Conservation (phyloP, 2,113 vertebrate species). For the Albula glossodonta region DNA sequence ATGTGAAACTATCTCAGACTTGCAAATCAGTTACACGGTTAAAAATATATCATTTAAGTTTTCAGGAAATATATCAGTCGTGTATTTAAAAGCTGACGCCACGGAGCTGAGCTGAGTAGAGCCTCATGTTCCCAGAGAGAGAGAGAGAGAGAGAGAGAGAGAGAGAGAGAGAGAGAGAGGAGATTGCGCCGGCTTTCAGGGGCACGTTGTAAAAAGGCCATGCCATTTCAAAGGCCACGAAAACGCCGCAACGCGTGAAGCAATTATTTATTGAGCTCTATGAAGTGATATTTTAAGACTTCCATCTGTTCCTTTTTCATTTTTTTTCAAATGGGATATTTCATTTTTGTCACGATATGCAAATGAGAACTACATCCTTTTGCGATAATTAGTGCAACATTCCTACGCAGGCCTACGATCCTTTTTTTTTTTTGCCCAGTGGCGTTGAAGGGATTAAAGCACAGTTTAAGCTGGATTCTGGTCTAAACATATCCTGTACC, state of each 20-base stretch:
- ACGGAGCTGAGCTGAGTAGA: not conserved
- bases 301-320: not conserved
- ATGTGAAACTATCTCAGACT: conserved; percentile 78
- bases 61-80: conserved; percentile 41
- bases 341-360: not conserved
- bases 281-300: conserved; percentile 3
- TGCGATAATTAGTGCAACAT: not conserved
- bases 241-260: not conserved
- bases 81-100: not conserved
- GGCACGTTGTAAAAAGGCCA: not conserved
- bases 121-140: conserved; percentile 27
- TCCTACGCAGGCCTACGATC: not conserved
- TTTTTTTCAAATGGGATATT: not conserved
- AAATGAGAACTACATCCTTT: not conserved
- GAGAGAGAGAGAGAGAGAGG: not conserved
- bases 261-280: not conserved
- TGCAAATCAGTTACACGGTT: conserved; percentile 72
- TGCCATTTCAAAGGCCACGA: not conserved
- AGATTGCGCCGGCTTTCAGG: not conserved
- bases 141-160: too few species aligned
- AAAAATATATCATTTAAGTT: conserved; percentile 64
- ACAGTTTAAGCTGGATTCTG: not conserved
- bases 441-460: not conserved
- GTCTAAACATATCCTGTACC: not conserved
- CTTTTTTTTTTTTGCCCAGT: not conserved